Evolutionary conservation across 2,888 invertebrate genomes (phyloP), one percentile per base, ranked within the genome.

Genomic region (Pardosa pseudoannulata): DNA sequence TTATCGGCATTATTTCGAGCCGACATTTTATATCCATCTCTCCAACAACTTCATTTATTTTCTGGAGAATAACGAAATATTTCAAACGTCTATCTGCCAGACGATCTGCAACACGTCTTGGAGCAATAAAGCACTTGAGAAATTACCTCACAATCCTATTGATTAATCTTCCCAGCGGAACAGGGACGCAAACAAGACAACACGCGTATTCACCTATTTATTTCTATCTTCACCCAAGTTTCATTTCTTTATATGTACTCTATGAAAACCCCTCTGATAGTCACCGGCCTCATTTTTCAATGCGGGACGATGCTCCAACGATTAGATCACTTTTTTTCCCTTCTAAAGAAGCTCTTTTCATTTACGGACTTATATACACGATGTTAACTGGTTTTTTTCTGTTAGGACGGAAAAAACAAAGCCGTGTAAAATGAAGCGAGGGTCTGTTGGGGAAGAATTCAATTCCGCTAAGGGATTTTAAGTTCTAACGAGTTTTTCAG

Each of bases 401-500:
- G 3, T 56, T 56, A 56, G 23, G 23, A 11, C 19, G 23, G 28
- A 64, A 79, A 39, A 11, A 71, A 79, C 27, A 65, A 13, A 71
- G 56, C 3, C 11, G 39, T 56, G 39, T 41, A 72, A 71, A 79
- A 79, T 41, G 71, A 79, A 64, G 64, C 39, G 41, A 29, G 41
- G 41, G 19, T 62, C 36, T 31, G 65, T 11, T 29, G 71, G 31
- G 27, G 46, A 39, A 64, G 32, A 83, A 83, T 83, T 83, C 83
- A 83, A 83, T 83, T 78, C 83, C 78, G 67, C 68, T 83, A 83
- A 83, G 73, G 83, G 83, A 83, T 78, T 83, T 83, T 72, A 83
- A 83, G 78, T 78, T 78, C 73, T 83, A 83, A 83, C 83, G 83
- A 83, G 83, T 83, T 83, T 83, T 83, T 83, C 72, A 83, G 83